Evolutionary conservation across 2,113 vertebrate species (phyloP).

Genomic region (Pygoscelis antarcticus): DNA sequence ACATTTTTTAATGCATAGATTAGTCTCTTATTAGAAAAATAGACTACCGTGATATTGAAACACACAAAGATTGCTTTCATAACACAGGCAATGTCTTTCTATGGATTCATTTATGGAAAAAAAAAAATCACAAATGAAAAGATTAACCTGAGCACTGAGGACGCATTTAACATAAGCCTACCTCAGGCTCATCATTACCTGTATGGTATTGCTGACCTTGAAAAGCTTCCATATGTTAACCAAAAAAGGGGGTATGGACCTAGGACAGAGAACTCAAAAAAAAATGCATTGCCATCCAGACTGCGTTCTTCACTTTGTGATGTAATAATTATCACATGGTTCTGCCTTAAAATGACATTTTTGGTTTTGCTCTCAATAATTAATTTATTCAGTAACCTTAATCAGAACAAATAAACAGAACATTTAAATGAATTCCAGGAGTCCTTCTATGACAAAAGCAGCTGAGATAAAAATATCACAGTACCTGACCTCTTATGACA

Average conservation of each 20-base stretch:
- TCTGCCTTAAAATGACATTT: background rate
- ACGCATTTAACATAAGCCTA: constrained; percentile 48
- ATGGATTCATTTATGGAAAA: background rate
- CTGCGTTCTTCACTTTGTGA: background rate
- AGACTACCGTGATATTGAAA: background rate
- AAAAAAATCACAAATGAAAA: constrained; percentile 22
- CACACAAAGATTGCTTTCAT: background rate
- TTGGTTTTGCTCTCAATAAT: background rate
- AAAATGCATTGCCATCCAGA: background rate
- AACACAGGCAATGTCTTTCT: background rate
- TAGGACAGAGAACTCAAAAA: background rate
- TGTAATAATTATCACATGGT: background rate
- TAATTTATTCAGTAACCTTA: background rate
- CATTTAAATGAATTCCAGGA: background rate
- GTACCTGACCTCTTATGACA: background rate
- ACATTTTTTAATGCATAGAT: background rate
- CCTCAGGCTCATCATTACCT: constrained; percentile 25
- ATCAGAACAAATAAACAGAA: background rate
- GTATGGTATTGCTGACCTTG: constrained; percentile 50
- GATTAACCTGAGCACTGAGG: constrained; percentile 51
- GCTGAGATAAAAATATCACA: background rate
- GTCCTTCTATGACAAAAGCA: background rate
- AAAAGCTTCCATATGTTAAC: constrained; percentile 19
- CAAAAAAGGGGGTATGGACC: background rate
- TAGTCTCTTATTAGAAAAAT: constrained; percentile 8